phyloP scores from a whole-genome alignment of 2,888 invertebrate genomes.

The Acrobasis repandana region DNA sequence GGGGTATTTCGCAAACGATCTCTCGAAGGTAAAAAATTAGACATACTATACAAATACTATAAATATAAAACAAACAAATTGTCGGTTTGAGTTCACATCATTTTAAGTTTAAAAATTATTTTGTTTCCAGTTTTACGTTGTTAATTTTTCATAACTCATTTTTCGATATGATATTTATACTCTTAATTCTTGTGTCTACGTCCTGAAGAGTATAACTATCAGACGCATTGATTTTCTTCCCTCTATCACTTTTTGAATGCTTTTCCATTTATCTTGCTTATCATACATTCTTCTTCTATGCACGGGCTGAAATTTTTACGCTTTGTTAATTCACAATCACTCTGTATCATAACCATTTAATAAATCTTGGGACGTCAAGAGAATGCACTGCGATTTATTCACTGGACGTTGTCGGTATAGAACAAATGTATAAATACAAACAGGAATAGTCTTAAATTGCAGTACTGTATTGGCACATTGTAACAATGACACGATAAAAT shows the following conservation, averaged over 20 bases:
- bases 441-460: slow-evolving; percentile 43
- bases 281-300: slow-evolving; percentile 77
- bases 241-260: slow-evolving; percentile 77
- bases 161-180: slow-evolving; percentile 65
- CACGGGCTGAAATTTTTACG: slow-evolving; percentile 79
- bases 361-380: slow-evolving; percentile 63
- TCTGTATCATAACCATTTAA: slow-evolving; percentile 72
- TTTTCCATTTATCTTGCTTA: slow-evolving; percentile 77
- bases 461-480: slow-evolving; percentile 62
- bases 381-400: slow-evolving; percentile 70
- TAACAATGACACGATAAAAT: slow-evolving; percentile 55
- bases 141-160: slow-evolving; percentile 61
- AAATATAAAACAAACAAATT: slow-evolving; percentile 56
- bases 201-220: slow-evolving; percentile 63
- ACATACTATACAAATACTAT: slow-evolving; percentile 66
- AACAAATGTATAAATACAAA: slow-evolving; percentile 49
- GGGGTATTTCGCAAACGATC: slow-evolving; percentile 98
- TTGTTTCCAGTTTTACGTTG: slow-evolving; percentile 52
- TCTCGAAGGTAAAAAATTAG: slow-evolving; percentile 94
- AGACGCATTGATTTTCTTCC: slow-evolving; percentile 59
- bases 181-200: slow-evolving; percentile 41
- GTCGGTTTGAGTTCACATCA: slow-evolving; percentile 67
- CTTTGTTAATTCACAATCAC: slow-evolving; percentile 76
- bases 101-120: slow-evolving; percentile 58
- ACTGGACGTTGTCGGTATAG: slow-evolving; percentile 64